Conservation (phyloP, 2,113 vertebrate genomes). For the Chroicocephalus ridibundus region DNA sequence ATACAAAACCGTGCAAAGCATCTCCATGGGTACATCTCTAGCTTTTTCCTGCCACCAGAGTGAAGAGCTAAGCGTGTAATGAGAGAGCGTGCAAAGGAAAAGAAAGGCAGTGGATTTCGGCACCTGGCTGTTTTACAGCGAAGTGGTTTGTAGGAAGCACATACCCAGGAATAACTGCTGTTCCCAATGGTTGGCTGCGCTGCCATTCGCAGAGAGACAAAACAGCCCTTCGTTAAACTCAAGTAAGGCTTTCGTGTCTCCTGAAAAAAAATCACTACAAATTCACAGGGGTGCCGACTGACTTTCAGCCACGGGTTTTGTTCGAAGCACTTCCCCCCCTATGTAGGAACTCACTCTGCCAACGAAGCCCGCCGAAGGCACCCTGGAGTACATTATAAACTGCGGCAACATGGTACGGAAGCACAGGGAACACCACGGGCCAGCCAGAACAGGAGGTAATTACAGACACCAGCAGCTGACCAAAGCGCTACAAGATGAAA, state of each 20-base stretch:
- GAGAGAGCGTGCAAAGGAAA: background rate
- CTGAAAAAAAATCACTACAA: background rate
- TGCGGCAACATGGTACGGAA: rapidly evolving
- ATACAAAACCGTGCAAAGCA: background rate
- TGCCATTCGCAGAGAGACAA: background rate
- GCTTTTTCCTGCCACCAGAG: background rate
- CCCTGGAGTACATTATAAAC: background rate
- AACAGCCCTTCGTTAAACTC: background rate
- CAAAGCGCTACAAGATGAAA: background rate
- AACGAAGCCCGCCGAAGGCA: background rate
- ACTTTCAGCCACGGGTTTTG: background rate
- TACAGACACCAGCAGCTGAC: background rate
- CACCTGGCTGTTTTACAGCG: background rate
- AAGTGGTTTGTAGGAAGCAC: background rate
- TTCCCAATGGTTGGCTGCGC: background rate
- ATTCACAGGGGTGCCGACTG: background rate
- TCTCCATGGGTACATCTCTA: background rate
- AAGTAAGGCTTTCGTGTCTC: rapidly evolving
- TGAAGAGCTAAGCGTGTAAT: background rate
- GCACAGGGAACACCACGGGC: rapidly evolving
- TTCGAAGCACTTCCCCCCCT: background rate
- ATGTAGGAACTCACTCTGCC: background rate
- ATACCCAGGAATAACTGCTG: background rate
- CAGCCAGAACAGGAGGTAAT: background rate
- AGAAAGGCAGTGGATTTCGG: background rate